These are phyloP conservation scores for Crax fasciolata DNA, from an alignment of 2,797 vertebrate species.

Conservation along the genomic window DNA sequence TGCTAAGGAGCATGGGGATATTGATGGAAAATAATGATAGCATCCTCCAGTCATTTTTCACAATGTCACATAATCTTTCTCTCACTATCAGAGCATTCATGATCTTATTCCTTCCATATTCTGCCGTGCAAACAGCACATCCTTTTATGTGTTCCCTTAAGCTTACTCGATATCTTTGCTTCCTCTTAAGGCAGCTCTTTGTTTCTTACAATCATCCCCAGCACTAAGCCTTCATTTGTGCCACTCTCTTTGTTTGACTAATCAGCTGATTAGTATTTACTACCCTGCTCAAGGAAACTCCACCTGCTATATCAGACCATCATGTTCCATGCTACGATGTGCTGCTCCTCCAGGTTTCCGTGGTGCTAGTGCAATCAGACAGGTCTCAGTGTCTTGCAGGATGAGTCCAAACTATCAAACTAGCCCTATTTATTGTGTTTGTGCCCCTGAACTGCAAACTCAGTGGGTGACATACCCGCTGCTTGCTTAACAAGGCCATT, in stretches of 20 bases:
- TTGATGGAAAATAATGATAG: not conserved
- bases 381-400: not conserved
- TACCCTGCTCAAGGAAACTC: not conserved
- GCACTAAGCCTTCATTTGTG: conserved; percentile 34
- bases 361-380: not conserved
- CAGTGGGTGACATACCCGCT: not conserved
- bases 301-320: not conserved
- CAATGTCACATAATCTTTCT: not conserved
- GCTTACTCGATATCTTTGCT: conserved; percentile 13
- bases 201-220: conserved; percentile 24
- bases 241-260: not conserved
- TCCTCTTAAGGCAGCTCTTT: conserved; percentile 43
- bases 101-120: not conserved
- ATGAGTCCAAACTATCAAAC: not conserved
- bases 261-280: not conserved
- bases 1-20: not conserved
- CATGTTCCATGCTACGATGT: accelerated
- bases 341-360: not conserved
- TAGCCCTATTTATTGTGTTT: not conserved
- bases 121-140: conserved; percentile 43
- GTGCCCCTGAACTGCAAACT: not conserved
- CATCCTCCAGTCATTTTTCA: not conserved
- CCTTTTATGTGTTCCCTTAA: conserved; percentile 51
- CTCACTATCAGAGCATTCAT: not conserved
- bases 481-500: not conserved